Percentiles rank a stretch among this genome's conserved stretches.
phyloP scores from a whole-genome alignment of 1,140 invertebrate genomes.

The Eupeodes corollae region DNA sequence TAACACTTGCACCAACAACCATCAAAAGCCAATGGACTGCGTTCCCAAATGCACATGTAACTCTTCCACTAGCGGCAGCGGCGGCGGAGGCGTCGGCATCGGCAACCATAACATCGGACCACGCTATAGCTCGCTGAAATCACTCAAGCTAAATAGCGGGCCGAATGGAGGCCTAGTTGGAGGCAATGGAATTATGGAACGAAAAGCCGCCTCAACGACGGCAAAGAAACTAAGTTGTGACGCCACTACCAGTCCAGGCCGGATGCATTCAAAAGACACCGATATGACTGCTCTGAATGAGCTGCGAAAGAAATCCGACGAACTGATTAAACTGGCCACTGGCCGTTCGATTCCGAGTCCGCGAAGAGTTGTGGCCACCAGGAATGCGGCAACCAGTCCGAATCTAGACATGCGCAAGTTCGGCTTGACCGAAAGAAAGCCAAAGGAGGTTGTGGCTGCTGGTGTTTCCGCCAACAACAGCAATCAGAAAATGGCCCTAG shows the following conservation, averaged over 20 bases:
- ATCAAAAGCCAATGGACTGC: background rate
- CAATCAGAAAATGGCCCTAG: background rate
- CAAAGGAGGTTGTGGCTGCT: background rate
- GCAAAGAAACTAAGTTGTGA: background rate
- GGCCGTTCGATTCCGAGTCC: background rate
- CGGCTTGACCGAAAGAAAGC: background rate
- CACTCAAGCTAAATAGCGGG: no score
- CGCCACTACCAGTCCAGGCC: constrained; percentile 2
- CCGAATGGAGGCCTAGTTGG: no score
- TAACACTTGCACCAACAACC: background rate
- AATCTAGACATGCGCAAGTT: constrained; percentile 7
- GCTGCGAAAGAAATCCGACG: background rate
- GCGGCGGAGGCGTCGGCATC: background rate
- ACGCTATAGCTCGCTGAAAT: no score
- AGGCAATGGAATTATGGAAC: no score
- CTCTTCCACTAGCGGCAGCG: background rate
- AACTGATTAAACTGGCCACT: background rate
- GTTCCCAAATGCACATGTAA: background rate
- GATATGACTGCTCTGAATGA: background rate
- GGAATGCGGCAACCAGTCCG: constrained; percentile 10
- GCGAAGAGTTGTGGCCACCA: constrained; percentile 3
- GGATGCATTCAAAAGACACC: no score
- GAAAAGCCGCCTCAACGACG: no score
- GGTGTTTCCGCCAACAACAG: background rate
- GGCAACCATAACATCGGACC: no score